Base-by-base conservation (phyloP, 2,888 invertebrate genomes). In the Eutolmus rufibarbis region DNA sequence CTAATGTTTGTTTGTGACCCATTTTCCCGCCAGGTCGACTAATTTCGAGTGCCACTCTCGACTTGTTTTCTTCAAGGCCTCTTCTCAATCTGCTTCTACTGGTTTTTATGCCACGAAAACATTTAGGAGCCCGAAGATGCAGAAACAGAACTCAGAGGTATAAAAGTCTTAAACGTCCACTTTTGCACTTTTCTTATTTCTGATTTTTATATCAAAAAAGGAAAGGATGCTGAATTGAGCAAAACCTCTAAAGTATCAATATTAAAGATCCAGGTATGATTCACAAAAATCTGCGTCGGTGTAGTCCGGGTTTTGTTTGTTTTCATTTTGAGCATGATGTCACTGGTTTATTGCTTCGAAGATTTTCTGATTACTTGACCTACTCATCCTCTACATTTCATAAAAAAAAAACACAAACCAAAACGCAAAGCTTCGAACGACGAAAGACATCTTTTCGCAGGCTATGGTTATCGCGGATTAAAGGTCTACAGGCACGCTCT, bases 1-100 rank as follows among this genome's bases (percentile, higher is more conserved):
- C 79, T 51, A 79, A 79, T 79, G 51, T 51, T 79, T 51, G 79
- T 40, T 79, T 79, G 28, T 56, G 79, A 79, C 79, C 79, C 79
- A 79, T 79, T 79, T 79, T 34, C 31, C 34, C 2, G 2, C n/a
- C 23, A 16, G 23, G 23, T 79, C 51, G 31, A 16, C 40, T 79
- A 79, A 51, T 79, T 51, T 79, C 31, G 31, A 51, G 16, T 76
- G 76, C 19, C 37, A 37, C 34, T 79, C 16, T 51, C 31, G 51
- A 31, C 40, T 51, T 79, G 79, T 28, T 51, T 78, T 46, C 40
- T 46, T 46, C 23, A 78, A 78, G 9, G 37, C 43, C 43, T 19
- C 78, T 5, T 16, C 43, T 23, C 14, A 46, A 5, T 14, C 43
- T 14, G 43, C 66, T 28, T 66, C 51, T n/a, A n/a, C n/a, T 51